Base-by-base conservation (phyloP, 37 sponge, comb jelly and placozoan genomes). In the Cliona cf. orientalis region DNA sequence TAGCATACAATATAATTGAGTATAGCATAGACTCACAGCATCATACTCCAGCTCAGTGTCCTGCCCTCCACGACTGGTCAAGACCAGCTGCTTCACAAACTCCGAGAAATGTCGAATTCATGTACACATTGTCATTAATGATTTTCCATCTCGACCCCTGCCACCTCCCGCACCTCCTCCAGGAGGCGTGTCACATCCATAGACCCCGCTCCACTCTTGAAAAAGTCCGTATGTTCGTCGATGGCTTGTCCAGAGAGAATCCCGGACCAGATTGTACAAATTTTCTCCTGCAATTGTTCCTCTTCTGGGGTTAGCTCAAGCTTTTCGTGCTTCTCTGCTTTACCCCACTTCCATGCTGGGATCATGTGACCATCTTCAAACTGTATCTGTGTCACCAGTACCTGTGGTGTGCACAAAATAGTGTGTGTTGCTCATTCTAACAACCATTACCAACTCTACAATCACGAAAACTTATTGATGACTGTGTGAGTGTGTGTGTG, bases 111-210 rank as follows among this genome's bases (percentile, higher is more conserved):
- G 76, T 38, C n/a, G 88, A 70, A 80, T 76, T 90, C 97, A 96
- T 96, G 85, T 81, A 92, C 39, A 96, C 97, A 25, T 92, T 91
- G 17, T 96, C 97, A 39, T n/a, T n/a, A n/a, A n/a, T n/a, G n/a
- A n/a, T 75, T 87, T 38, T 76, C 89, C 60, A 96, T 38, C 5
- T 58, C 36, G 29, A 96, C 83, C 0, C 79, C 86, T 57, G 86
- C 72, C 35, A 49, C 62, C 23, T 96, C 91, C 32, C 80, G 80
- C 28, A 96, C 86, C 79, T 96, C 97, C 68, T 96, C 97, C 12
- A 96, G 76, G 40, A 96, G 69, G 53, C 97, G 89, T 26, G 88
- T 91, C 26, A 96, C 97, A 49, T 96, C 97, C 97, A 96, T 96
- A 19, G 93, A 93, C 14, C 85, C 85, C 23, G 89, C 97, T 45